Base-by-base conservation (phyloP, 2,888 invertebrate species). In the Lymantria dispar region DNA sequence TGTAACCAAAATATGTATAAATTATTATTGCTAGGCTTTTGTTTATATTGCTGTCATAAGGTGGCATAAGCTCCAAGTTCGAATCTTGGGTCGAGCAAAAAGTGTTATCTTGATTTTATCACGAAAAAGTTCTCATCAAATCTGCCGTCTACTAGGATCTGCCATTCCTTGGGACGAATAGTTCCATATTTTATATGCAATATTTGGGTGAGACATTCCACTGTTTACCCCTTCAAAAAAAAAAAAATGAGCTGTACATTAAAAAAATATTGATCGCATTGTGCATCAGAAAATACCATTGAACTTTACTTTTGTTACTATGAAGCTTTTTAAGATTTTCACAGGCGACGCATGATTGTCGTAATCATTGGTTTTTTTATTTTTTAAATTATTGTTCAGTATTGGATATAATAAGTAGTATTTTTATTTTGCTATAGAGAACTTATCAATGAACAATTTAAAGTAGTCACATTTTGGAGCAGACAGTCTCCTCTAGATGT, bases 281-380 rank as follows among this genome's bases (percentile, higher is more conserved):
- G 73, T 72, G 72, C 64, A 68, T 64, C 54, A 43, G 50, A 55
- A 58, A 55, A 13, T n/a, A 45, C 12, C 54, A 58, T 68, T 74
- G 76, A 75, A 72, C 77, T 74, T 71, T 75, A 70, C 71, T 68
- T 60, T 55, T 60, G 58, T 66, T 66, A 44, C 52, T 47, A 8
- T 31, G 22, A 1, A 10, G 44, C 47, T 38, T 36, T 11, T 38
- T 12, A 38, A 38, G 38, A n/a, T n/a, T n/a, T 38, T 38, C n/a
- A 2, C 11, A 38, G 12, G 11, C 5, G 3, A n/a, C n/a, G 38
- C 38, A 38, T 38, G 36, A 11, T 36, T 36, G 11, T 11, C 36
- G 33, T 33, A 33, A 33, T 33, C 8, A 33, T 33, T 10, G 33
- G 33, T 33, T 10, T 33, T 8, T 10, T 33, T 7, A 33, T 33